Evolutionary conservation across 1,140 invertebrate genomes (phyloP).

Genomic region (Bombus terrestris): DNA sequence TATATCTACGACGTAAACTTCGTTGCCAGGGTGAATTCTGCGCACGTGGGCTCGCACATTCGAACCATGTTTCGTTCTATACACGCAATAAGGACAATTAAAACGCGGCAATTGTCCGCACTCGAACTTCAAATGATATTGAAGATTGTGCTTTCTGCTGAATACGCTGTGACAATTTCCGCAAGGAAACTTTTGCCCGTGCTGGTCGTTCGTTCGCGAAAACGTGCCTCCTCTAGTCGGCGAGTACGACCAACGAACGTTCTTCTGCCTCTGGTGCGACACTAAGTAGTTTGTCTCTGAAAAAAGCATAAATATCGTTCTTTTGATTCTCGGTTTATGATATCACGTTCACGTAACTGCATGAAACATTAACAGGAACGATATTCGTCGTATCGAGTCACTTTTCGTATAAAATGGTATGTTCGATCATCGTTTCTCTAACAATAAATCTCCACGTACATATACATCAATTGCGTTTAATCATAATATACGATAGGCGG

Average conservation of each 20-base stretch:
- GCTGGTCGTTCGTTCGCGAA: not conserved
- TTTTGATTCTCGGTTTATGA: too few species aligned
- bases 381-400: too few species aligned
- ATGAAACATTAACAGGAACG: too few species aligned
- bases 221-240: not conserved
- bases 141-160: constrained; percentile 70
- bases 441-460: too few species aligned
- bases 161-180: not conserved
- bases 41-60: constrained; percentile 64
- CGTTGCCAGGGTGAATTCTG: constrained; percentile 87
- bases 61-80: constrained; percentile 69
- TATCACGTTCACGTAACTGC: not conserved
- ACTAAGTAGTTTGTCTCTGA: constrained; percentile 19
- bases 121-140: constrained; percentile 85
- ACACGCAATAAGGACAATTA: constrained; percentile 82
- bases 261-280: not conserved
- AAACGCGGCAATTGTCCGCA: constrained; percentile 86
- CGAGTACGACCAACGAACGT: not conserved
- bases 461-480: not conserved
- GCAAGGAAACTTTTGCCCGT: constrained; percentile 23
- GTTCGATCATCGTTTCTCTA: too few species aligned
- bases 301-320: constrained; percentile 31
- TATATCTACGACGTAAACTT: constrained; percentile 76
- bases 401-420: too few species aligned
- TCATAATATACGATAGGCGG: not conserved